Percentiles rank a stretch among this genome's conserved stretches.
Conservation (phyloP, 2,888 invertebrate species). For the Suillia variegata region DNA sequence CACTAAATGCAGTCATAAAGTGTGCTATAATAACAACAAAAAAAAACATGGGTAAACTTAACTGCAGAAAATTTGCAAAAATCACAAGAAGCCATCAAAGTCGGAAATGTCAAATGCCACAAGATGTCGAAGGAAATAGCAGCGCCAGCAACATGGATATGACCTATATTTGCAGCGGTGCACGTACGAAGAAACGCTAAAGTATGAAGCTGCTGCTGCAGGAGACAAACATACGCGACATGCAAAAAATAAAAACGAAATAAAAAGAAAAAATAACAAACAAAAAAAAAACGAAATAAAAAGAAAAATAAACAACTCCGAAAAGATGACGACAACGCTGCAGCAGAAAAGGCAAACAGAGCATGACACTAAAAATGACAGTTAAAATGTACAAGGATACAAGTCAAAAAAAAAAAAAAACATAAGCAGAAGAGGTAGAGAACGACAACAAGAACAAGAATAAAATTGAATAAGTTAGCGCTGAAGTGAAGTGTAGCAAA, state of each 20-base stretch:
- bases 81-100: not conserved
- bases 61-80: not conserved
- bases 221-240: too few species aligned
- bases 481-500: too few species aligned
- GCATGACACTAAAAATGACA: not conserved
- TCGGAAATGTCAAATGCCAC: constrained; percentile 10
- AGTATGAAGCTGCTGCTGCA: too few species aligned
- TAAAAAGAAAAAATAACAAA: too few species aligned
- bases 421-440: too few species aligned
- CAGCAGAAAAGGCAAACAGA: not conserved
- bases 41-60: not conserved
- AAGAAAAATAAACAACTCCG: too few species aligned
- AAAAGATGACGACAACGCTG: not conserved
- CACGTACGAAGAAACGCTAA: too few species aligned
- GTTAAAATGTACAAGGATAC: not conserved
- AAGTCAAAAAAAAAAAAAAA: too few species aligned
- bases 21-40: constrained; percentile 2
- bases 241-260: too few species aligned
- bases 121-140: not conserved
- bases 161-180: not conserved
- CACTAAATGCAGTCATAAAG: constrained; percentile 8
- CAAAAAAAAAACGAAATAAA: too few species aligned
- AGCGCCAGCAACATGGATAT: not conserved
- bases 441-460: too few species aligned
- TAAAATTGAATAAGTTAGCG: too few species aligned